Conservation (phyloP, 2,797 vertebrate species). For the Scolopax rusticola region DNA sequence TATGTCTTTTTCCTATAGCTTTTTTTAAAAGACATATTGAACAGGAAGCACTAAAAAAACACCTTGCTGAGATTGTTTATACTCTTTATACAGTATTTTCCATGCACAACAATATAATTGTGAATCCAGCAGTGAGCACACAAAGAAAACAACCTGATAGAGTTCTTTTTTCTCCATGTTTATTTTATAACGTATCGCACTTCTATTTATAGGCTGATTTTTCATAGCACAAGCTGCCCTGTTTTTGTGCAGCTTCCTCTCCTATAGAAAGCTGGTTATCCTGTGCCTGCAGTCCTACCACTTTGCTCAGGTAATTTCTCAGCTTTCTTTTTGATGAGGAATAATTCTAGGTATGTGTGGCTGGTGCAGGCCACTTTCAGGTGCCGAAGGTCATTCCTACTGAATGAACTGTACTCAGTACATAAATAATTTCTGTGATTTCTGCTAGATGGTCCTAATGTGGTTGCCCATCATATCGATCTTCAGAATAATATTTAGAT, state of each 20-base stretch:
- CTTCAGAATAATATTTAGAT: not conserved
- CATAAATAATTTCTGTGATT: not conserved
- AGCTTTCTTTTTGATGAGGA: not conserved
- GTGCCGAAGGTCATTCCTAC: not conserved
- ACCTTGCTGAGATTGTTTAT: slow-evolving; percentile 6
- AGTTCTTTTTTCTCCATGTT: not conserved
- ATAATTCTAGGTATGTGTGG: not conserved
- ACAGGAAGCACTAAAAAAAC: not conserved
- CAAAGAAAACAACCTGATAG: not conserved
- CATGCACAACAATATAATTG: not conserved
- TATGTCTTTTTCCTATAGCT: not conserved
- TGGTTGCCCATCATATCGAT: not conserved
- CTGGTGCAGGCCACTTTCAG: not conserved
- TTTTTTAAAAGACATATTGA: not conserved
- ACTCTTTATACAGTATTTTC: not conserved
- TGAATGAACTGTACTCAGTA: not conserved
- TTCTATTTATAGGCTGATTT: slow-evolving; percentile 22
- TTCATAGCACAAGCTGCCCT: not conserved
- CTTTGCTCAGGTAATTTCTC: not conserved
- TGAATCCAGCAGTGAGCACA: not conserved
- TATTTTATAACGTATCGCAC: slow-evolving; percentile 18
- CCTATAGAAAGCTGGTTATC: not conserved
- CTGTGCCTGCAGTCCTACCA: not conserved
- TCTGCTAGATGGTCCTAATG: not conserved
- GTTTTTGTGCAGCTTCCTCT: not conserved